These are phyloP conservation scores for Formica aserva DNA, from an alignment of 2,888 invertebrate species.

Conservation along the genomic window DNA sequence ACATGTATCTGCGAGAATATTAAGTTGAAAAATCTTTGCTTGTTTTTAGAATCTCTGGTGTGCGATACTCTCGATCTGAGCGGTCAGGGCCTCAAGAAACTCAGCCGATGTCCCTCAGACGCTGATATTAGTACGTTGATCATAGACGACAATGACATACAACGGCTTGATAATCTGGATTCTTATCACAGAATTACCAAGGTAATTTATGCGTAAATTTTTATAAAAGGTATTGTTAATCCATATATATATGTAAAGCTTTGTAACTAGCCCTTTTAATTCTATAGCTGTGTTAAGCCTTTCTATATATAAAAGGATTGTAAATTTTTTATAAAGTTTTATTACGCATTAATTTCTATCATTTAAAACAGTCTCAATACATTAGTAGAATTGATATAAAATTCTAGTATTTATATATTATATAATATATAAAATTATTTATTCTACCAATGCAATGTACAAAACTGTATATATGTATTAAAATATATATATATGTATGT, in stretches of 20 bases:
- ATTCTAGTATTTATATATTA: neutral
- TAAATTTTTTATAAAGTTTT: constrained; percentile 15
- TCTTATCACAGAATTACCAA: constrained; percentile 92
- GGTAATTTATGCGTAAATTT: constrained; percentile 85
- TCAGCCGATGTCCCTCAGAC: constrained; percentile 90
- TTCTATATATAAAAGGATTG: too few relatives aligned
- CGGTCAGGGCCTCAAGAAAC: constrained; percentile 92
- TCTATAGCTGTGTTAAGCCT: neutral
- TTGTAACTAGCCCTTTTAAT: neutral
- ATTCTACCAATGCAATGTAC: neutral
- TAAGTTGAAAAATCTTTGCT: neutral
- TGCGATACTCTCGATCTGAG: constrained; percentile 91
- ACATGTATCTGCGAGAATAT: neutral
- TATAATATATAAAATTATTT: neutral
- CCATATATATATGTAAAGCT: neutral
- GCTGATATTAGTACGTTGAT: constrained; percentile 91
- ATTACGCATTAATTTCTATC: neutral
- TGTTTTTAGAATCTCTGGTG: constrained; percentile 74
- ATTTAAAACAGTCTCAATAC: constrained; percentile 87
- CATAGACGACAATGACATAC: constrained; percentile 95
- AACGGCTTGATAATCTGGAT: constrained; percentile 95
- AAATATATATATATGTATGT: neutral
- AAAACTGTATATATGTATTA: neutral
- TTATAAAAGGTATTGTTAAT: constrained; percentile 39
- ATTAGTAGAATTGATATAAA: constrained; percentile 88